These are phyloP conservation scores for Rhea americana DNA, from an alignment of 2,113 vertebrate species.

Conservation along the genomic window DNA sequence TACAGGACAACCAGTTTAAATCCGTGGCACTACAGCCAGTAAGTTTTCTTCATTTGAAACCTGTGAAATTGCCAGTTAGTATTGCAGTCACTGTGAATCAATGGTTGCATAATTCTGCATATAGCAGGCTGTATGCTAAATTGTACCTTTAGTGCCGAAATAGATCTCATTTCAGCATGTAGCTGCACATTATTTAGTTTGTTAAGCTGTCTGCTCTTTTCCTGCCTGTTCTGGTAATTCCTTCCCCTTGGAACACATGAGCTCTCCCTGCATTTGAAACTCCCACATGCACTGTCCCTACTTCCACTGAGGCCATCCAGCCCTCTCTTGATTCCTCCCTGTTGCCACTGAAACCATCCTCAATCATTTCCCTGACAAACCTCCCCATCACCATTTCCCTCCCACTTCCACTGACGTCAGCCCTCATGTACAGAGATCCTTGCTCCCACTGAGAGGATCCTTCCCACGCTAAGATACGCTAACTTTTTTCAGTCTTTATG, in stretches of 20 bases:
- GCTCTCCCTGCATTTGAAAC: constrained; percentile 27
- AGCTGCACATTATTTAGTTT: constrained; percentile 2
- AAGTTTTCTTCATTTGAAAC: constrained; percentile 2
- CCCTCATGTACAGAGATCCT: constrained; percentile 26
- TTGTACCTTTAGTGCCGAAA: constrained; percentile 8
- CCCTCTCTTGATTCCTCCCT: neutral
- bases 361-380: constrained; percentile 13
- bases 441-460: constrained; percentile 27
- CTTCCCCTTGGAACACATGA: neutral
- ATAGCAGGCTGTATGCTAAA: neutral
- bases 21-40: neutral
- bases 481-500: neutral
- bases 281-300: constrained; percentile 3
- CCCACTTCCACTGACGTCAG: constrained; percentile 61
- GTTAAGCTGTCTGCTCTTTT: constrained; percentile 28
- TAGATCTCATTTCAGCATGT: neutral
- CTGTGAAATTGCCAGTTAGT: neutral
- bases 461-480: constrained; percentile 31
- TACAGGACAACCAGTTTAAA: neutral
- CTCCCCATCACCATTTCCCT: constrained; percentile 34
- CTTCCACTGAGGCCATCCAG: constrained; percentile 11
- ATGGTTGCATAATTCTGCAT: neutral
- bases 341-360: constrained; percentile 26
- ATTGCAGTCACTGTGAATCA: neutral
- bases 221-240: constrained; percentile 23